A percentile compares a stretch with the other conserved stretches of the same genome.
These are phyloP conservation scores for Centropyge bicolor DNA, from an alignment of 2,797 vertebrate species.

Conservation along the genomic window DNA sequence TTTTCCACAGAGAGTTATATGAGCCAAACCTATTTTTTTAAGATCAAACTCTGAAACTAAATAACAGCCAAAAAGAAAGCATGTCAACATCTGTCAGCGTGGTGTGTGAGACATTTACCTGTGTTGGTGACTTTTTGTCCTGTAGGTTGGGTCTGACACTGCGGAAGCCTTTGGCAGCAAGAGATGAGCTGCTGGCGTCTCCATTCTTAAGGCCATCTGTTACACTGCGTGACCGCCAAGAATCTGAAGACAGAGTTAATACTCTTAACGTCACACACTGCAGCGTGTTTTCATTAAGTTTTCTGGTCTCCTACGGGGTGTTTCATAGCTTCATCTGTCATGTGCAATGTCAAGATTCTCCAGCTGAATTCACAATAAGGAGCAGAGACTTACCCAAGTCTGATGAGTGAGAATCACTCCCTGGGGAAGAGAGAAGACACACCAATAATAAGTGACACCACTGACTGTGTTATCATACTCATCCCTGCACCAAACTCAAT, in stretches of 20 bases:
- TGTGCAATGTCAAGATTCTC: background rate
- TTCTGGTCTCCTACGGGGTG: background rate
- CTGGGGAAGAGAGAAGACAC: constrained; percentile 80
- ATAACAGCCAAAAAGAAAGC: constrained; percentile 11
- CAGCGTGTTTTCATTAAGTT: background rate
- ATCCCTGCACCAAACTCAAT: background rate
- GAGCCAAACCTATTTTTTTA: constrained; percentile 16
- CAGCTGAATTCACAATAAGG: background rate
- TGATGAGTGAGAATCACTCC: constrained; percentile 92
- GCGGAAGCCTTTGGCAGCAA: constrained; percentile 97
- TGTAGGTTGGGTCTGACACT: constrained; percentile 96
- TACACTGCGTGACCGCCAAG: constrained; percentile 90
- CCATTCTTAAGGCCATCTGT: constrained; percentile 93
- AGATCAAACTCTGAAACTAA: constrained; percentile 29
- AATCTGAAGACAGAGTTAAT: constrained; percentile 81
- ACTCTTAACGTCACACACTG: constrained; percentile 1
- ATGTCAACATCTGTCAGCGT: constrained; percentile 13
- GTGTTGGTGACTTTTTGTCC: constrained; percentile 93
- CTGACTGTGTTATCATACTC: background rate
- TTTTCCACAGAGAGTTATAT: constrained; percentile 21
- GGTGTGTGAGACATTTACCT: constrained; percentile 82
- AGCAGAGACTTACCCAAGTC: constrained; percentile 90
- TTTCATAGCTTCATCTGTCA: constrained; percentile 8
- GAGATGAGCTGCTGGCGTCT: constrained; percentile 91
- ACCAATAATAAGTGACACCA: constrained; percentile 20